phyloP scores from a whole-genome alignment of 1,140 invertebrate genomes.

The Eubasilissa regina region DNA sequence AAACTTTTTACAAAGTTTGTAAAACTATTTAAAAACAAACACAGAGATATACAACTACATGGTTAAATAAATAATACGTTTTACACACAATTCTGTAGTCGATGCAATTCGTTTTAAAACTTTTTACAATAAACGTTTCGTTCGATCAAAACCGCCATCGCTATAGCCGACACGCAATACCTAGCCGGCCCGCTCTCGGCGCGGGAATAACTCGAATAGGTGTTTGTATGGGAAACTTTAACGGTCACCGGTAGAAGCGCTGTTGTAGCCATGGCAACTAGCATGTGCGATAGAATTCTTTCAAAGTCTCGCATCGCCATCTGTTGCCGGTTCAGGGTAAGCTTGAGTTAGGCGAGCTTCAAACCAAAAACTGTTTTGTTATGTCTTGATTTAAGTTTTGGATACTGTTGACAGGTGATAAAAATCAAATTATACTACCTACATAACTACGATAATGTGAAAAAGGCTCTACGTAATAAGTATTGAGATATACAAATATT shows the following conservation, averaged over 20 bases:
- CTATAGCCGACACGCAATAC: background rate
- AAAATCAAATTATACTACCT: too few species aligned
- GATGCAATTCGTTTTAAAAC: conserved; percentile 24
- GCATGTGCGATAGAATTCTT: conserved; percentile 19
- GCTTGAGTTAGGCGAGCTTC: background rate
- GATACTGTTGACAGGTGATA: too few species aligned
- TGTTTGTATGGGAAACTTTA: conserved; percentile 34
- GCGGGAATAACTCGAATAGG: conserved; percentile 36
- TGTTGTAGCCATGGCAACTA: conserved; percentile 50
- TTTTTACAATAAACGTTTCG: conserved; percentile 33
- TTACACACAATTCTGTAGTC: conserved; percentile 5
- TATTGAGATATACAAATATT: too few species aligned
- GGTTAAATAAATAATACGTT: conserved; percentile 1
- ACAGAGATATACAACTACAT: conserved; percentile 27
- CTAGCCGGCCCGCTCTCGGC: conserved; percentile 31
- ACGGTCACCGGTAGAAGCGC: conserved; percentile 40
- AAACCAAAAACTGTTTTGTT: background rate
- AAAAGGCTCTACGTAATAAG: too few species aligned
- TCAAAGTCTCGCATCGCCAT: background rate
- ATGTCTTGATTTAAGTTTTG: too few species aligned
- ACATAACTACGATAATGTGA: too few species aligned
- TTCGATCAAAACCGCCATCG: conserved; percentile 39
- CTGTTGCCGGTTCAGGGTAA: background rate
- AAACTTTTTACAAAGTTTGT: conserved; percentile 31
- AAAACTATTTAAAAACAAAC: conserved; percentile 25